Evolutionary conservation across 2,797 vertebrate species (phyloP).

Genomic region (Pempheris klunzingeri): DNA sequence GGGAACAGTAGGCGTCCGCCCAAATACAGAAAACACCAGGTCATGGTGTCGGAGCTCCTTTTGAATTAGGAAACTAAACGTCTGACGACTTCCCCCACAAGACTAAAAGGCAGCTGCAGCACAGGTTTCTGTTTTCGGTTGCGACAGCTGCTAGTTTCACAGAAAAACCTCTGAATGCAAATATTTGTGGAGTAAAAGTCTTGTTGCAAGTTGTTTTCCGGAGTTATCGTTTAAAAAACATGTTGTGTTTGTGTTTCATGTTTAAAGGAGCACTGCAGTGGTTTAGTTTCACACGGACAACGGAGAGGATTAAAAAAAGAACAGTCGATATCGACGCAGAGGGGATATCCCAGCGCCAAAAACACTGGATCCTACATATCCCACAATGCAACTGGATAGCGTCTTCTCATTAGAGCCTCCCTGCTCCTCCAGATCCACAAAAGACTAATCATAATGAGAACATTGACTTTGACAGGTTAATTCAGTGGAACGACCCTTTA

Average conservation of each 20-base stretch:
- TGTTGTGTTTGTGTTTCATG: too few species aligned
- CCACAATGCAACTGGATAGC: slow-evolving; percentile 30
- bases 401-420: background rate
- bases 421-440: background rate
- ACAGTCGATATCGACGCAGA: background rate
- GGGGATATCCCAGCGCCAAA: background rate
- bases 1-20: background rate
- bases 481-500: background rate
- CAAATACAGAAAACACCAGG: background rate
- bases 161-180: slow-evolving; percentile 10
- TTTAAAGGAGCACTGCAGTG: background rate
- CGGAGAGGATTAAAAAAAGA: background rate
- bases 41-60: background rate
- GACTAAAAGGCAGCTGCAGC: slow-evolving; percentile 17
- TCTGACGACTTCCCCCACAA: background rate
- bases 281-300: too few species aligned
- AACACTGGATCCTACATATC: slow-evolving; percentile 34
- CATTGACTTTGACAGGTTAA: background rate
- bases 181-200: too few species aligned
- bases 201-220: too few species aligned
- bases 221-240: too few species aligned
- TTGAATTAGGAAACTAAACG: background rate
- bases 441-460: background rate
- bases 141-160: slow-evolving; percentile 18
- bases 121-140: slow-evolving; percentile 28